Evolutionary conservation across 1,140 invertebrate genomes (phyloP), one percentile per base, ranked within the genome.

Genomic region (Papilio xuthus): DNA sequence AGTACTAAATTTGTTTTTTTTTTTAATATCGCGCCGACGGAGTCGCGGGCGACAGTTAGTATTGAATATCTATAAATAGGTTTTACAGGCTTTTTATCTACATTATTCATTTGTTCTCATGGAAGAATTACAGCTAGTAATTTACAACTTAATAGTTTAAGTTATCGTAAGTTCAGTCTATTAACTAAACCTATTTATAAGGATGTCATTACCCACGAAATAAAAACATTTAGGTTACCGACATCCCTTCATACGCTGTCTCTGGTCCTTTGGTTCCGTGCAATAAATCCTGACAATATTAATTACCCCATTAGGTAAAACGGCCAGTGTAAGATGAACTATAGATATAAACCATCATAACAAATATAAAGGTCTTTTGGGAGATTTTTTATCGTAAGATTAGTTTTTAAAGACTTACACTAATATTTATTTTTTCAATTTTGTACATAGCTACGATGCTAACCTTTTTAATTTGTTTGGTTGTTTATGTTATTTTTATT

Each of bases 231-330:
- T 23, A 23, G 41, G 42, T 47, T 2, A 41, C 42, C 23, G 13
- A 4, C 13, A 32, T 67, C 60, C 60, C 26, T 15, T 28, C 26
- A 32, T 37, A 26, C 37, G n/a, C 42, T 26, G 23, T 72, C 41
- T 47, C 1, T n/a, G 6, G 71, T 44, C 10, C n/a, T 72, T 47
- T 47, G 44, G 71, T 72, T 72, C 71, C 71, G 28, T 72, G 71
- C 74, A 42, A 76, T 76, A 76, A 76, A 76, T 76, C 37, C 32
- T 20, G 74, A 76, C 74, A 60, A 76, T 76, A 76, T 76, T 76
- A 76, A 76, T 76, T 76, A 76, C 74, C 26, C 28, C 74, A 60
- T 76, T 60, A 76, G n/a, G 50, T 60, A 76, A 76, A 76, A 76
- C 74, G 74, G 32, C 74, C 74, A 76, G 20, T 60, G 53, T 76